Percentiles rank a stretch among this genome's conserved stretches.
These are phyloP conservation scores for Psophia crepitans DNA, from an alignment of 2,113 vertebrate genomes.

Conservation along the genomic window DNA sequence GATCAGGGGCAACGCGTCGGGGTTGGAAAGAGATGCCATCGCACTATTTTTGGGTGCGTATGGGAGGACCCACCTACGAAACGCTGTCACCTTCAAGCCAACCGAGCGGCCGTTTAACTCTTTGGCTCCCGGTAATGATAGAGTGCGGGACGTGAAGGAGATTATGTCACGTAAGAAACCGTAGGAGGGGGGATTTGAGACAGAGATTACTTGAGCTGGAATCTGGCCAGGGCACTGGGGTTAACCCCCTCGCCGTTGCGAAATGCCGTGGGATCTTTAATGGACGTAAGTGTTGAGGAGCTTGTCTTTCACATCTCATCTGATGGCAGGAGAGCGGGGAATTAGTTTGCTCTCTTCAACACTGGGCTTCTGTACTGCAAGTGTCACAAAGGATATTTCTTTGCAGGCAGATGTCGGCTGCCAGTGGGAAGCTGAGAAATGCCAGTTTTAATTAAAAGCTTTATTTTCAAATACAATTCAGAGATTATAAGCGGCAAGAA, in stretches of 20 bases:
- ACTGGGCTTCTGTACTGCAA: background rate
- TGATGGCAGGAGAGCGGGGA: background rate
- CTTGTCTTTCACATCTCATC: background rate
- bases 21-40: background rate
- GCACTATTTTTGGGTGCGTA: accelerated
- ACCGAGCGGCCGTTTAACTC: accelerated
- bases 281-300: background rate
- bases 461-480: slow-evolving; percentile 65
- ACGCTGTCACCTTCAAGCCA: background rate
- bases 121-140: accelerated
- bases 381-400: slow-evolving; percentile 44
- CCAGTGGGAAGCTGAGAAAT: slow-evolving; percentile 65
- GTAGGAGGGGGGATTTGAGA: background rate
- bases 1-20: background rate
- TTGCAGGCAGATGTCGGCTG: slow-evolving; percentile 56
- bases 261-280: background rate
- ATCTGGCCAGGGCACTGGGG: slow-evolving; percentile 2
- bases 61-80: background rate
- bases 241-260: background rate
- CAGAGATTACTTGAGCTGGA: slow-evolving; percentile 6
- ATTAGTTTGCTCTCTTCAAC: slow-evolving; percentile 21
- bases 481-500: slow-evolving; percentile 43
- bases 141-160: background rate
- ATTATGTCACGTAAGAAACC: background rate
- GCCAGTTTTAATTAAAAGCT: slow-evolving; percentile 71